phyloP scores from a whole-genome alignment of 2,113 vertebrate genomes.

The Eidolon helvum region DNA sequence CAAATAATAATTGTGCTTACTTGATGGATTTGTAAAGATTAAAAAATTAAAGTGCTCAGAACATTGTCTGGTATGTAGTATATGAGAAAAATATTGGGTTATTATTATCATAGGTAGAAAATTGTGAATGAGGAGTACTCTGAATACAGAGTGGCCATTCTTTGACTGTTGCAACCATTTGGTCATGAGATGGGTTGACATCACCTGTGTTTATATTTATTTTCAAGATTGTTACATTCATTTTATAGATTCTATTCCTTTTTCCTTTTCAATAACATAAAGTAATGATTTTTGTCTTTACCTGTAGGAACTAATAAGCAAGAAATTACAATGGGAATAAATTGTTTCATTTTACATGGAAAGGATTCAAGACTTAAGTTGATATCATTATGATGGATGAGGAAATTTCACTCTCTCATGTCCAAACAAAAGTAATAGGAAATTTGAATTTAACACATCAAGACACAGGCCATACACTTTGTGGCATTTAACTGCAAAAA shows the following conservation, averaged over 20 bases:
- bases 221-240: not conserved
- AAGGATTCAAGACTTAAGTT: not conserved
- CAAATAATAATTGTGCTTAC: not conserved
- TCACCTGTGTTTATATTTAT: not conserved
- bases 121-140: not conserved
- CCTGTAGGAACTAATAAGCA: not conserved
- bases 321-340: not conserved
- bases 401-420: constrained; percentile 2
- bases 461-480: not conserved
- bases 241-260: not conserved
- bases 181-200: not conserved
- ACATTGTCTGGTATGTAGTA: not conserved
- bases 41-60: not conserved
- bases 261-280: not conserved
- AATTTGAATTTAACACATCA: constrained; percentile 2
- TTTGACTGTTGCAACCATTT: not conserved
- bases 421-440: not conserved
- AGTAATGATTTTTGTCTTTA: not conserved
- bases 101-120: not conserved
- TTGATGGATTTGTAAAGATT: not conserved
- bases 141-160: not conserved
- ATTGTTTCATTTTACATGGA: not conserved
- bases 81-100: not conserved
- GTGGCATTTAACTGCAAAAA: not conserved
- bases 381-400: not conserved